Base-by-base conservation (phyloP, 2,888 invertebrate genomes). In the Encarsia formosa region DNA sequence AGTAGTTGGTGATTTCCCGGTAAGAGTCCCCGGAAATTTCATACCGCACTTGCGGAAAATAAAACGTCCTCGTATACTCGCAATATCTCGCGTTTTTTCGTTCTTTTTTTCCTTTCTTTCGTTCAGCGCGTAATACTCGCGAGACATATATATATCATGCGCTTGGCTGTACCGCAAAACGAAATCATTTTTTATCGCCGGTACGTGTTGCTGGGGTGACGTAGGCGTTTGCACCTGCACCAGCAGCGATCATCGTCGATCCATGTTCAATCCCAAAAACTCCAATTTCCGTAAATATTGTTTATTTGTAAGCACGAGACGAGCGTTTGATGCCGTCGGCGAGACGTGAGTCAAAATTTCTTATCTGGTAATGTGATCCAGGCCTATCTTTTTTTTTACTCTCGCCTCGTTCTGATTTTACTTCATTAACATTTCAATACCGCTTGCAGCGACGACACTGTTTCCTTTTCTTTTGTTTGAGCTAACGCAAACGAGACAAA, bases 161-260 rank as follows among this genome's bases (percentile, higher is more conserved):
- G 37, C 19, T 16, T 11, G 18, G 37, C 37, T 18, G 16, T 5
- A 16, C 39, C 3, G 40, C 34, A 51, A 51, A 51, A 45, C 50
- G 50, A 40, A 45, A 45, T 45, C 20, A 26, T 51, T 44, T 44
- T 43, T 44, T 49, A 42, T 49, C 39, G 38, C 29, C 23, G 15
- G 23, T 5, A 16, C 35, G 29, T 8, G 45, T 26, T 18, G 11
- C 23, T n/a, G 39, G 15, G 16, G 23, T 8, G 6, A 15, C 11
- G 31, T 29, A n/a, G 5, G 39, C 31, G 19, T 24, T n/a, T 24
- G 37, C 13, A 37, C 46, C 2, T 6, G 24, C 9, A 19, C 3
- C 23, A 6, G 42, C n/a, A n/a, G n/a, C n/a, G n/a, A n/a, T n/a
- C n/a, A n/a, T n/a, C n/a, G n/a, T n/a, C n/a, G n/a, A n/a, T n/a